phyloP scores from a whole-genome alignment of 2,888 invertebrate genomes.

The Caenorhabditis sp. region DNA sequence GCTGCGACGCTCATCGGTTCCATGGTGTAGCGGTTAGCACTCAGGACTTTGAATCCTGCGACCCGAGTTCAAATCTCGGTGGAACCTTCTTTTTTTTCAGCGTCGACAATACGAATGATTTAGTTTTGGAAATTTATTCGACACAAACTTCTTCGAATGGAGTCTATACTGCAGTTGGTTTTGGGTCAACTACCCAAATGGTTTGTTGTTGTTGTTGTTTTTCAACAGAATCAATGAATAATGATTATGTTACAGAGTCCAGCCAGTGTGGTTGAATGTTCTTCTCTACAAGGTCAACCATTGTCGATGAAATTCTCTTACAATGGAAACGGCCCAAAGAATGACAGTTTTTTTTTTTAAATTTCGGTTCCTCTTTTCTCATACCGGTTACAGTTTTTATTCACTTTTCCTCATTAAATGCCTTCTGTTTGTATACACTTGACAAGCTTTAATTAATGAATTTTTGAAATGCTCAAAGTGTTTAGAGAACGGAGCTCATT shows the following conservation, averaged over 20 bases:
- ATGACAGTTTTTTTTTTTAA: constrained; percentile 17
- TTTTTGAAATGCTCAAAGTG: too few species aligned
- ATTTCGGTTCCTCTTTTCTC: neutral
- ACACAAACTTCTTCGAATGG: constrained; percentile 17
- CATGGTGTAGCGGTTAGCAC: constrained; percentile 62
- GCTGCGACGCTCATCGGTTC: constrained; percentile 15
- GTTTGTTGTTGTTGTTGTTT: too few species aligned
- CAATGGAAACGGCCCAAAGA: constrained; percentile 20
- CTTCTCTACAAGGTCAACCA: constrained; percentile 20
- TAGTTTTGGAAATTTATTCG: constrained; percentile 28
- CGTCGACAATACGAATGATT: constrained; percentile 6
- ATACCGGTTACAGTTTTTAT: neutral
- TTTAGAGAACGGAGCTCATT: too few species aligned
- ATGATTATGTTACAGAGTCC: constrained; percentile 11
- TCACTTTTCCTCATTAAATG: neutral
- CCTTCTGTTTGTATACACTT: too few species aligned
- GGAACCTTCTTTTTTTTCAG: constrained; percentile 42
- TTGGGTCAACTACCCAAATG: constrained; percentile 33
- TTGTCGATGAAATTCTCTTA: constrained; percentile 46
- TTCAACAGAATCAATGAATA: too few species aligned
- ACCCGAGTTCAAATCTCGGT: constrained; percentile 61
- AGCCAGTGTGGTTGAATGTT: constrained; percentile 46
- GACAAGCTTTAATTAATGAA: neutral
- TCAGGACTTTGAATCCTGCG: constrained; percentile 62
- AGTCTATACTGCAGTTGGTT: constrained; percentile 42